These are phyloP conservation scores for Trissolcus japonicus DNA, from an alignment of 2,888 invertebrate species.

Conservation along the genomic window DNA sequence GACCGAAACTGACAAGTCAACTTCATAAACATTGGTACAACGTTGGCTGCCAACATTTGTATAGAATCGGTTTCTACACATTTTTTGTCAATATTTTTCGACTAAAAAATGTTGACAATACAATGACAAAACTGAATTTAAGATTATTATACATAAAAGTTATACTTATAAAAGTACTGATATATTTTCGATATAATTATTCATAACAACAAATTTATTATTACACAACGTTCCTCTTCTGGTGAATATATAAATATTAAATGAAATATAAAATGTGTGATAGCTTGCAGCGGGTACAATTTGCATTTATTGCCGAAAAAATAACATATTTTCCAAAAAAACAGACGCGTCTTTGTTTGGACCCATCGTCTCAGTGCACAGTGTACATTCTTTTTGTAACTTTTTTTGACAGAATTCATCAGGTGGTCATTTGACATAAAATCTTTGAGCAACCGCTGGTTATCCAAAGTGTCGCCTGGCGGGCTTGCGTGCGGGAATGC, in stretches of 20 bases:
- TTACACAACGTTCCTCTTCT: slow-evolving; percentile 1
- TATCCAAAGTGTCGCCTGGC: slow-evolving; percentile 75
- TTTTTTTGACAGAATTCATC: slow-evolving; percentile 42
- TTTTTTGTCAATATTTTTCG: neutral
- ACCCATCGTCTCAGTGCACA: slow-evolving; percentile 43
- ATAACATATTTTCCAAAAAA: slow-evolving; percentile 41
- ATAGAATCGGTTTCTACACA: too few species aligned
- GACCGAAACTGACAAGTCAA: too few species aligned
- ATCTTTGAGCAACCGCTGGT: slow-evolving; percentile 68
- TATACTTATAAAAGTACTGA: too few species aligned
- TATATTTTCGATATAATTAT: slow-evolving; percentile 26
- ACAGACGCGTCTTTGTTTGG: slow-evolving; percentile 50
- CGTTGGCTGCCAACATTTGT: too few species aligned
- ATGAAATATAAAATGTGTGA: slow-evolving; percentile 37
- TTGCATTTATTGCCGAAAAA: slow-evolving; percentile 51
- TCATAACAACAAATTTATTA: slow-evolving; percentile 28
- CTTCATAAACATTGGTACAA: too few species aligned
- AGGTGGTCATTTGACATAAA: slow-evolving; percentile 51
- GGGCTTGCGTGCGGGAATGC: slow-evolving; percentile 75
- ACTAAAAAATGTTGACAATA: neutral
- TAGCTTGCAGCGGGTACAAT: slow-evolving; percentile 34
- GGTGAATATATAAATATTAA: slow-evolving; percentile 43
- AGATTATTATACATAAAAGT: slow-evolving; percentile 2
- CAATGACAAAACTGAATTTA: slow-evolving; percentile 1
- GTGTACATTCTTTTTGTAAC: slow-evolving; percentile 24